Conservation (phyloP, 2,888 invertebrate genomes). For the Baccha elongata region DNA sequence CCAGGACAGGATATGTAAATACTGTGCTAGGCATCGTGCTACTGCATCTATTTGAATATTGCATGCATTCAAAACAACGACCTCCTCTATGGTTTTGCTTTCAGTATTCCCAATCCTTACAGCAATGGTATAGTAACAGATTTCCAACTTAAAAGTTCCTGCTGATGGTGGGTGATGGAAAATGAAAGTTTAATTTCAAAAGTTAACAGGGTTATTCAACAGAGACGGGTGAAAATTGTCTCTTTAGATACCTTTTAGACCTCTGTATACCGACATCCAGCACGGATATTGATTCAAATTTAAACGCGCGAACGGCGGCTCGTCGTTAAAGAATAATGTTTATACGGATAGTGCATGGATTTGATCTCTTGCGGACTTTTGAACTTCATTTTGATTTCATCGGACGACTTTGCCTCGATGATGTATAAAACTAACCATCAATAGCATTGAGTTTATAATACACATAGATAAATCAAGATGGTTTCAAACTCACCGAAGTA, state of each 20-base stretch:
- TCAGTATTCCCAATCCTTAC: not conserved
- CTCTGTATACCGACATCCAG: no score
- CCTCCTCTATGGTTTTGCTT: conserved; percentile 5
- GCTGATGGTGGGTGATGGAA: no score
- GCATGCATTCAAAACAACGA: conserved; percentile 23
- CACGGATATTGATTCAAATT: conserved; percentile 59
- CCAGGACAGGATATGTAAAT: conserved; percentile 31
- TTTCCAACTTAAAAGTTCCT: no score
- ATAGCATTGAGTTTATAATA: no score
- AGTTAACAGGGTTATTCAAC: no score
- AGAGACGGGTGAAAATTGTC: no score
- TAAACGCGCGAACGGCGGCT: conserved; percentile 53
- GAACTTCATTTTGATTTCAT: conserved; percentile 34
- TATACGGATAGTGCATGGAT: conserved; percentile 44
- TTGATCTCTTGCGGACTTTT: conserved; percentile 60
- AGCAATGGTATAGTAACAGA: no score
- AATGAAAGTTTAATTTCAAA: no score
- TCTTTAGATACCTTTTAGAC: no score
- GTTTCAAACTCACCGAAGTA: no score
- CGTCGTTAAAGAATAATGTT: conserved; percentile 63
- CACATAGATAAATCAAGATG: no score
- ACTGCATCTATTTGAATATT: conserved; percentile 61
- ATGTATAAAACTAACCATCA: no score
- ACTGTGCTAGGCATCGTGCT: conserved; percentile 58
- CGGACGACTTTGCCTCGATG: not conserved